phyloP scores from a whole-genome alignment of 2,888 invertebrate genomes.

The Macrosiphum euphorbiae region DNA sequence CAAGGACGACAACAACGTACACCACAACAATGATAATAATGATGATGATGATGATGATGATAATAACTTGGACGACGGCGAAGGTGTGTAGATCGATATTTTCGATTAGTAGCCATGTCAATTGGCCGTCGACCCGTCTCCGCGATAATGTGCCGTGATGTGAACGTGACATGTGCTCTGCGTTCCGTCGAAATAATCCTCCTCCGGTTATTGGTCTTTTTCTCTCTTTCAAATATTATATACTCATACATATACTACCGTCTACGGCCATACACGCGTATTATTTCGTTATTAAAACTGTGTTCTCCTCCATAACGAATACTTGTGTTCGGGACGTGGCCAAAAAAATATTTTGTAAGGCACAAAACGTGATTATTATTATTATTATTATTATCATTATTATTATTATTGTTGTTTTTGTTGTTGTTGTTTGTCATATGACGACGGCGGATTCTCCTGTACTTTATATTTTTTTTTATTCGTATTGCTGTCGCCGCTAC shows the following conservation, averaged over 20 bases:
- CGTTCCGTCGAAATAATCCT: constrained; percentile 62
- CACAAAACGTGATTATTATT: constrained; percentile 60
- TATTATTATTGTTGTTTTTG: background rate
- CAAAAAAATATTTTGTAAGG: constrained; percentile 54
- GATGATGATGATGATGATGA: constrained; percentile 19
- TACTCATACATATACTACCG: background rate
- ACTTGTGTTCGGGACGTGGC: constrained; percentile 41
- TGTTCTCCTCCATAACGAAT: constrained; percentile 52
- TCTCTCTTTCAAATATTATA: constrained; percentile 49
- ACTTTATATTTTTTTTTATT: constrained; percentile 36
- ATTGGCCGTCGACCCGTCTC: constrained; percentile 63
- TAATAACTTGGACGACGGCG: constrained; percentile 31
- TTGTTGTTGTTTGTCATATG: constrained; percentile 46
- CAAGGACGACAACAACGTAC: constrained; percentile 17
- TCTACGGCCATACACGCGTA: background rate
- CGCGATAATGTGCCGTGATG: constrained; percentile 63
- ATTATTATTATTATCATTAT: background rate
- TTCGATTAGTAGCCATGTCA: constrained; percentile 64
- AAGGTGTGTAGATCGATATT: constrained; percentile 43
- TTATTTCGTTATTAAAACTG: constrained; percentile 59
- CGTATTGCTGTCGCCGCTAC: constrained; percentile 25
- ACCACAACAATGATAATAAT: constrained; percentile 6
- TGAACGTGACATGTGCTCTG: constrained; percentile 62
- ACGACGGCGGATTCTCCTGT: constrained; percentile 16
- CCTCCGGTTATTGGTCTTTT: constrained; percentile 63